These are phyloP conservation scores for Pogonus chalceus DNA, from an alignment of 1,140 invertebrate genomes.

Conservation along the genomic window DNA sequence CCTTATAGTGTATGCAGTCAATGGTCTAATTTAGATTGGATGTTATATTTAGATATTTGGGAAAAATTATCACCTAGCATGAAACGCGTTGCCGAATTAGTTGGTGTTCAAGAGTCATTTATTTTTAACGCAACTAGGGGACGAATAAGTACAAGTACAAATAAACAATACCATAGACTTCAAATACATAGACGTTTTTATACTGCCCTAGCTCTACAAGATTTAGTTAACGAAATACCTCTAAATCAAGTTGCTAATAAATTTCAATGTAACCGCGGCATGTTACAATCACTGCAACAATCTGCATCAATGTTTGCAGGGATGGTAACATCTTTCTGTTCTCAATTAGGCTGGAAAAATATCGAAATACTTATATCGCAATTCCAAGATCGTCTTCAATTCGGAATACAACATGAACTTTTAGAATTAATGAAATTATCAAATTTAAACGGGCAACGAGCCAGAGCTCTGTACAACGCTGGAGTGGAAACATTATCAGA, in stretches of 20 bases:
- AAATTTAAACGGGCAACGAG: constrained; percentile 73
- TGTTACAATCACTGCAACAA: constrained; percentile 87
- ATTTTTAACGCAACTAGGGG: constrained; percentile 70
- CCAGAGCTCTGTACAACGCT: constrained; percentile 72
- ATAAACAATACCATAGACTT: constrained; percentile 20
- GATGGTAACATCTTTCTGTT: constrained; percentile 44
- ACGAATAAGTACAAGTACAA: constrained; percentile 22
- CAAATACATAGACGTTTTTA: constrained; percentile 68
- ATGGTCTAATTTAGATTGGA: constrained; percentile 78
- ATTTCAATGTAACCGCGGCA: constrained; percentile 77
- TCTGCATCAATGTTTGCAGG: constrained; percentile 93
- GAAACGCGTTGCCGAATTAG: constrained; percentile 78
- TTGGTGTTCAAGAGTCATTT: constrained; percentile 86
- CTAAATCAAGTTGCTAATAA: constrained; percentile 68
- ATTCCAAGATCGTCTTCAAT: constrained; percentile 88
- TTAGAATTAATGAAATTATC: constrained; percentile 83
- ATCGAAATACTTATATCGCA: constrained; percentile 82
- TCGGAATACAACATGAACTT: constrained; percentile 87
- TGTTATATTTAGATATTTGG: constrained; percentile 76
- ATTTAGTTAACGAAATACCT: constrained; percentile 85
- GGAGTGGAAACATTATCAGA: constrained; percentile 71
- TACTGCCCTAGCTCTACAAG: constrained; percentile 81
- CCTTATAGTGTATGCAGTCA: constrained; percentile 73
- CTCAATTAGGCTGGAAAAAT: constrained; percentile 84
- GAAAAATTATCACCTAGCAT: constrained; percentile 67